A percentile compares a stretch with the other conserved stretches of the same genome.
Evolutionary conservation across 1,140 invertebrate species (phyloP).

Genomic region (Orchestia grillus): DNA sequence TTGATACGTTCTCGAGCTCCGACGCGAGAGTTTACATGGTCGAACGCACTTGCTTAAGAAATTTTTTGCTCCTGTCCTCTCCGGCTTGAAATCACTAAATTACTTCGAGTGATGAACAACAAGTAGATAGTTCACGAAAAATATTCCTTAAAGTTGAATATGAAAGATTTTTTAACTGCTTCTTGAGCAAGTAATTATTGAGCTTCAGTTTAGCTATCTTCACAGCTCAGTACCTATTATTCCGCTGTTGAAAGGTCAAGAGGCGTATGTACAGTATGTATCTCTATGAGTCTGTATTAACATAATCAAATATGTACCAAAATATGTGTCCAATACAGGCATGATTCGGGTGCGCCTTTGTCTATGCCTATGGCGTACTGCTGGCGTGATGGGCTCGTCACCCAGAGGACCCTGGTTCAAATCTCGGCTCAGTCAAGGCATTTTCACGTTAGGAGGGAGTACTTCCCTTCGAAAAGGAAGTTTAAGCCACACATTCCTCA

Average conservation of each 20-base stretch:
- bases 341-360: too few species aligned
- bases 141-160: background rate
- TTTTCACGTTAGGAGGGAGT: too few species aligned
- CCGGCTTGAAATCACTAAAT: background rate
- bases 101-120: background rate
- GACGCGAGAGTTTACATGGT: background rate
- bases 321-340: too few species aligned
- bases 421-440: too few species aligned
- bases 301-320: too few species aligned
- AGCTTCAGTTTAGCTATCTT: background rate
- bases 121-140: background rate
- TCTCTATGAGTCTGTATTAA: too few species aligned
- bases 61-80: background rate
- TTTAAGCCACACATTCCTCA: too few species aligned
- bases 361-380: too few species aligned
- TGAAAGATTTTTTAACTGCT: background rate
- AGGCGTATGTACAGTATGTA: too few species aligned
- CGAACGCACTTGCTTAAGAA: background rate
- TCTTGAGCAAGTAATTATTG: background rate
- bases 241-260: background rate
- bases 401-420: too few species aligned
- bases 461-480: too few species aligned
- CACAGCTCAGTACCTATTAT: background rate
- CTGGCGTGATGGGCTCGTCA: too few species aligned
- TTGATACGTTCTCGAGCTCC: background rate